Evolutionary conservation across 2,113 vertebrate genomes (phyloP), one percentile per base, ranked within the genome.

Genomic region (Gymnorhina tibicen): DNA sequence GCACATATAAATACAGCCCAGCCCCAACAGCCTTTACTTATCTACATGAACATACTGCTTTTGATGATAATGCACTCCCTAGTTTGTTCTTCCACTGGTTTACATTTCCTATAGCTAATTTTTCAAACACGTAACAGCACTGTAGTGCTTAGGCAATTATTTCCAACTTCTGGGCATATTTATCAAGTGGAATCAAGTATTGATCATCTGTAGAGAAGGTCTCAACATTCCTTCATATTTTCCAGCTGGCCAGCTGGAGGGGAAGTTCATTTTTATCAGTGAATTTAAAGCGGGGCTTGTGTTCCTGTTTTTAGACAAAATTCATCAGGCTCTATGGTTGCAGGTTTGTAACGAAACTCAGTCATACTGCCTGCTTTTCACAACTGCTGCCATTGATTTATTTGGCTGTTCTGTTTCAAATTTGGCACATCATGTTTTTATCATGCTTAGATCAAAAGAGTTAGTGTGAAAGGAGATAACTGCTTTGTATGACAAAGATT

Each of bases 171-270:
- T 91, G 72, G 44, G 66, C 27, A 37, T 95, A 93, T 95, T 97
- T 94, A 90, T 93, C 81, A 96, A 92, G 75, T 77, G 53, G 55
- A 95, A 91, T 88, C 84, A 79, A 94, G 62, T 97, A 96, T 66
- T 44, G 95, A 96, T 96, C 84, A 72, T 64, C 83, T 90, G 70
- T 77, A 92, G 66, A 67, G 83, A 92, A 81, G 19, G n/a, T 60
- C 53, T 86, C 74, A 91, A 53, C 76, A 90, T 89, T 95, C 67
- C 58, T 80, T 89, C 76, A 76, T 28, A 22, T 87, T 91, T 96
- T 95, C 44, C 19, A 28, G 60, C 56, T 62, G 56, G 42, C 27
- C 10, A 9, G 33, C 21, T 78, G 7, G 26, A 64, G 47, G 17
- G 53, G 16, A 72, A 67, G 76, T 78, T 92, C 46, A 53, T 92